phyloP scores from a whole-genome alignment of 2,113 vertebrate species.

The Oncorhynchus gorbuscha region DNA sequence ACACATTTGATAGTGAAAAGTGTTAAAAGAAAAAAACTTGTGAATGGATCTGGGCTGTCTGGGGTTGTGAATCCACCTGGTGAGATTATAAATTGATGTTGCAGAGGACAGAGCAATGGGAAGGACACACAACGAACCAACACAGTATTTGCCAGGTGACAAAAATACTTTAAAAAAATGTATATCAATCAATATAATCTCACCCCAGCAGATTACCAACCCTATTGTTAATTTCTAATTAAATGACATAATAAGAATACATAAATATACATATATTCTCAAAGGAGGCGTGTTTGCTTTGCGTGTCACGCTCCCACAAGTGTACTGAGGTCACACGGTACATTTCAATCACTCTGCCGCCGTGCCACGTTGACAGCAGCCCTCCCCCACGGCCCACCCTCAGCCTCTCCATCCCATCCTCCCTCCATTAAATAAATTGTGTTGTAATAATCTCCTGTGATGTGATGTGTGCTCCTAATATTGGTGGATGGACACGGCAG shows the following conservation, averaged over 20 bases:
- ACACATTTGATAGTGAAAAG: constrained; percentile 39
- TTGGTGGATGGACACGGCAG: constrained; percentile 65
- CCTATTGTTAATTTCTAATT: constrained; percentile 26
- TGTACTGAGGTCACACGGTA: constrained; percentile 56
- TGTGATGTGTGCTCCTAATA: constrained; percentile 61
- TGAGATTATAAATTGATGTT: constrained; percentile 64
- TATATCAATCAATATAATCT: constrained; percentile 65
- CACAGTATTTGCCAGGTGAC: constrained; percentile 52
- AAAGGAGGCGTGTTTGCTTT: neutral
- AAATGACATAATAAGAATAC: constrained; percentile 26
- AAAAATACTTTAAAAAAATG: constrained; percentile 51
- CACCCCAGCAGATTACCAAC: constrained; percentile 42
- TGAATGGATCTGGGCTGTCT: constrained; percentile 27
- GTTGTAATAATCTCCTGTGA: constrained; percentile 76
- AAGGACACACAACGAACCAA: constrained; percentile 33
- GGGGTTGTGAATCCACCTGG: constrained; percentile 44
- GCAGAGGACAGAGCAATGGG: constrained; percentile 35
- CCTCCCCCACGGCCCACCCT: constrained; percentile 38
- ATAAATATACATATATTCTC: neutral
- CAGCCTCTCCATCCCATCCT: constrained; percentile 41
- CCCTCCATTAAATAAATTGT: constrained; percentile 82
- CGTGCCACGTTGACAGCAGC: constrained; percentile 51
- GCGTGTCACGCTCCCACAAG: constrained; percentile 49
- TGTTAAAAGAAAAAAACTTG: constrained; percentile 12
- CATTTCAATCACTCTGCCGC: constrained; percentile 64